Evolutionary conservation across 2,797 vertebrate species (phyloP), one percentile per base, ranked within the genome.

Genomic region (Acrocephalus scirpaceus): DNA sequence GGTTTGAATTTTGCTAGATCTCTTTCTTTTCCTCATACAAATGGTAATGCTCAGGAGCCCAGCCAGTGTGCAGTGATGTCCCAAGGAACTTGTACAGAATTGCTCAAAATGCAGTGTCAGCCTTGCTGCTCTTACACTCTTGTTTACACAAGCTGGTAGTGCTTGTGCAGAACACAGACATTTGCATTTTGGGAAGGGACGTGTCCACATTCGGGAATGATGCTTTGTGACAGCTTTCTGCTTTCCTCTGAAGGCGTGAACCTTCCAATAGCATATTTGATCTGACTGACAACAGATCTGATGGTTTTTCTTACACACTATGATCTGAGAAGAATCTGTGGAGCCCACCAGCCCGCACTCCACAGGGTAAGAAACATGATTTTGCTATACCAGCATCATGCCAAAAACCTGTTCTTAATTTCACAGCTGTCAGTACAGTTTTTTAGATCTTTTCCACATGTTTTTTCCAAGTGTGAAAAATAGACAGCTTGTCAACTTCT

Each of bases 401-500:
- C 26, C 54, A 76, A 87, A 91, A 82, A 36, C 29, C 56, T 85
- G 81, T 53, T 82, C 44, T 47, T 90, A 26, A 80, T 92, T 88
- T 95, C 85, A 69, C 34, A 72, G 58, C 38, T 72, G 50, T 51
- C 81, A 72, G 50, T 7, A 92, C 34, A 80, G 34, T 65, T 65
- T 91, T 85, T 57, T 65, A 87, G 87, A 47, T 74, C 20, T 80
- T 89, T 93, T 85, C 64, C 50, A 58, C 25, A 13, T 47, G 19
- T 26, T 70, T 90, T 79, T 73, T 17, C 34, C 17, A 5, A 22
- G 23, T 47, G 48, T 79, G 19, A 87, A 67, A 93, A 84, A 53
- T 2, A 70, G 79, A 65, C 38, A 71, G 58, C 42, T 80, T 92
- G 83, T 84, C 91, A 77, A 18, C 58, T 78, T 81, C 60, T 74